phyloP scores from a whole-genome alignment of 2,888 invertebrate genomes.

The Drosophila phalerata region DNA sequence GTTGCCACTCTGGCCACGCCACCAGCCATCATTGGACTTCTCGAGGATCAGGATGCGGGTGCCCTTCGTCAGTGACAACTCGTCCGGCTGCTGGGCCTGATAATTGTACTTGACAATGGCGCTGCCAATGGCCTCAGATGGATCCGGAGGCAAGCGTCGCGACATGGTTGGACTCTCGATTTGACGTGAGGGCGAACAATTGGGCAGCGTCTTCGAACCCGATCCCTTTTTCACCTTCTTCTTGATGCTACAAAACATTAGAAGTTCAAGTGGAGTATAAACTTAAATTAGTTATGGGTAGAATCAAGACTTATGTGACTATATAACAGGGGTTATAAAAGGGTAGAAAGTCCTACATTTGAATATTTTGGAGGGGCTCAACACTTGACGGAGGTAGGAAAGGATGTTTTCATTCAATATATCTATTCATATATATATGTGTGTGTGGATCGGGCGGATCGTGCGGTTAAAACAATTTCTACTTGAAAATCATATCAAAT shows the following conservation, averaged over 20 bases:
- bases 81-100: constrained; percentile 97
- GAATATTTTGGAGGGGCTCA: constrained; percentile 20
- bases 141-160: constrained; percentile 91
- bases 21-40: constrained; percentile 99
- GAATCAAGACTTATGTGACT: neutral
- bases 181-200: constrained; percentile 93
- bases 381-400: constrained; percentile 20
- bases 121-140: constrained; percentile 93
- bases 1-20: constrained; percentile 94
- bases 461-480: constrained; percentile 37
- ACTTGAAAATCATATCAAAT: constrained; percentile 40
- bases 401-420: constrained; percentile 24
- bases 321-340: neutral
- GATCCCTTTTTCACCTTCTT: constrained; percentile 94
- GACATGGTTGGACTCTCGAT: constrained; percentile 92
- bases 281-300: neutral
- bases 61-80: constrained; percentile 97
- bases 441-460: constrained; percentile 22
- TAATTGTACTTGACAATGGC: constrained; percentile 98
- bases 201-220: constrained; percentile 94
- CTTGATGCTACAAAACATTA: constrained; percentile 89
- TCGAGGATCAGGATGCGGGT: constrained; percentile 97
- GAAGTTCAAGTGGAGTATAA: neutral
- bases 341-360: neutral
- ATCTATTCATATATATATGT: neutral